A percentile compares a stretch with the other conserved stretches of the same genome.
phyloP scores from a whole-genome alignment of 2,888 invertebrate species.

The Andrena flavipes region DNA sequence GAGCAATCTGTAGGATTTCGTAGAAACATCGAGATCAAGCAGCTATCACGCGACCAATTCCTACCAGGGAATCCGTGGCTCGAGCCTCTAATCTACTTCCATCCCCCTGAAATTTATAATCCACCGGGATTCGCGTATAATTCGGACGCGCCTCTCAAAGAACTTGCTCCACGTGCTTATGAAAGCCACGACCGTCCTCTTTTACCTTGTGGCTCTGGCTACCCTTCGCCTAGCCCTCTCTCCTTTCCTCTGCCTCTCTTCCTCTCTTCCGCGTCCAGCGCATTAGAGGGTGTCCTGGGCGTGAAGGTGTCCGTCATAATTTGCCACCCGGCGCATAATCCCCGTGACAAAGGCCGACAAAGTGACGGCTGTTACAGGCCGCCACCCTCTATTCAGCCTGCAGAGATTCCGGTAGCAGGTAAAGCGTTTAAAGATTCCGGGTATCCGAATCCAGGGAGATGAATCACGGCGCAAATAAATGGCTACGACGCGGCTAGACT shows the following conservation, averaged over 20 bases:
- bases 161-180: slow-evolving; percentile 42
- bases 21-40: not conserved
- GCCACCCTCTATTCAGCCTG: slow-evolving; percentile 69
- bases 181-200: slow-evolving; percentile 31
- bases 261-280: slow-evolving; percentile 48
- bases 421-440: slow-evolving; percentile 69
- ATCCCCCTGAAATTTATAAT: slow-evolving; percentile 50
- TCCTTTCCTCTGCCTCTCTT: not conserved
- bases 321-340: slow-evolving; percentile 79
- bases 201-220: not conserved
- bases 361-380: slow-evolving; percentile 76
- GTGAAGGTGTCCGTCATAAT: slow-evolving; percentile 80
- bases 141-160: slow-evolving; percentile 46
- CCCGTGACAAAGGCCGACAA: slow-evolving; percentile 79
- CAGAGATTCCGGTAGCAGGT: slow-evolving; percentile 77
- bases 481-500: slow-evolving; percentile 22
- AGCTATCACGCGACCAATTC: slow-evolving; percentile 24
- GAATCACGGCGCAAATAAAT: slow-evolving; percentile 62
- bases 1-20: not conserved
- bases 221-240: not conserved
- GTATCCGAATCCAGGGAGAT: slow-evolving; percentile 56
- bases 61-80: not conserved
- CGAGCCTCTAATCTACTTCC: slow-evolving; percentile 35
- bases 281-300: slow-evolving; percentile 70
- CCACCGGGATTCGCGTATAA: slow-evolving; percentile 42